phyloP scores from a whole-genome alignment of 2,113 vertebrate species.

The Scortum barcoo region DNA sequence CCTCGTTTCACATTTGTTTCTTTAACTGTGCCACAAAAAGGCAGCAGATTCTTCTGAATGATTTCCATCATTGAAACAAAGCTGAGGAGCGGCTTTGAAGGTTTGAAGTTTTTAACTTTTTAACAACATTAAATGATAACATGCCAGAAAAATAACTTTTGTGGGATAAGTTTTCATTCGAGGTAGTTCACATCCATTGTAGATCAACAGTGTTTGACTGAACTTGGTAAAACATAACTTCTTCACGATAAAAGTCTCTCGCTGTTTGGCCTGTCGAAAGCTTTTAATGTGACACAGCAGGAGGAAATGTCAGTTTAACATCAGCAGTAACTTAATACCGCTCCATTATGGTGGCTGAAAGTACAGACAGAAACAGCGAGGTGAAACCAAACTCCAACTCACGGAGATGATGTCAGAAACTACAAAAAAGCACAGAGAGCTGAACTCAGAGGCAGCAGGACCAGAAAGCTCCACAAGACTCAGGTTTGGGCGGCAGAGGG shows the following conservation, averaged over 20 bases:
- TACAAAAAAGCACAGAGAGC: too few species aligned
- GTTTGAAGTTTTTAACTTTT: neutral
- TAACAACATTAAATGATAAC: neutral
- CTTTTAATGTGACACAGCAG: neutral
- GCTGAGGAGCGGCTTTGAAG: neutral
- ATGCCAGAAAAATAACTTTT: neutral
- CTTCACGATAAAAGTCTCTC: neutral
- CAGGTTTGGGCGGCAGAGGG: too few species aligned
- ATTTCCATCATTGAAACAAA: slow-evolving; percentile 11
- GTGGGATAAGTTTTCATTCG: neutral
- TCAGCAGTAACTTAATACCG: neutral
- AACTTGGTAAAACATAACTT: neutral
- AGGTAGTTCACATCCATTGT: neutral
- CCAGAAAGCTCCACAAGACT: too few species aligned
- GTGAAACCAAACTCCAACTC: too few species aligned
- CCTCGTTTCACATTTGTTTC: slow-evolving; percentile 11
- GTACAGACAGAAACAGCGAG: too few species aligned
- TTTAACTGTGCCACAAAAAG: slow-evolving; percentile 1
- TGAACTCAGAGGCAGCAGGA: too few species aligned
- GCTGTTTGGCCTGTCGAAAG: neutral
- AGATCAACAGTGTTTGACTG: neutral
- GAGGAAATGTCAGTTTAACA: neutral
- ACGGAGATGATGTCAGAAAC: too few species aligned
- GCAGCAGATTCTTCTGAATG: slow-evolving; percentile 16
- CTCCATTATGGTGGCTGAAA: too few species aligned